Conservation (phyloP, 35 echinoderm and acorn worm genomes). For the Apostichopus japonicus region DNA sequence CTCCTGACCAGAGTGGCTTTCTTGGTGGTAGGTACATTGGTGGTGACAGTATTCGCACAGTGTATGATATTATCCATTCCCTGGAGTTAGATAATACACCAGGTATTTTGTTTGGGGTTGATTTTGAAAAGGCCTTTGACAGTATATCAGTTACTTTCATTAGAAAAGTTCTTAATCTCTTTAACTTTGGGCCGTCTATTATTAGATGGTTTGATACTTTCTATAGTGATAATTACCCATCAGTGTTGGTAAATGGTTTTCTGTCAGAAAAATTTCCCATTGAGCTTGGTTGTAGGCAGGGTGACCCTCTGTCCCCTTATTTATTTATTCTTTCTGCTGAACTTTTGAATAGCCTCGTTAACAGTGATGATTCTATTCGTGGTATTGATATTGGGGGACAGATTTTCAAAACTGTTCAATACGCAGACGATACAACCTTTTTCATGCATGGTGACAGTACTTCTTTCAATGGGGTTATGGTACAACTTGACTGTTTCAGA, state of each 20-base stretch:
- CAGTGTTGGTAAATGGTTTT: neutral
- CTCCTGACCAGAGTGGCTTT: neutral
- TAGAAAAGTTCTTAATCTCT: neutral
- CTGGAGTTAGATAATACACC: neutral
- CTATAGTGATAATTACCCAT: neutral
- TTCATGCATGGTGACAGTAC: neutral
- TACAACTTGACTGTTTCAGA: neutral
- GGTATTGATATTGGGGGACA: neutral
- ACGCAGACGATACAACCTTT: constrained; percentile 22
- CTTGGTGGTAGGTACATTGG: neutral
- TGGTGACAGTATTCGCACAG: neutral
- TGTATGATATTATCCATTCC: constrained; percentile 17
- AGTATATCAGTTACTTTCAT: constrained; percentile 9
- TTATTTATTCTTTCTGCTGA: neutral
- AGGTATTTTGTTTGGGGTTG: neutral
- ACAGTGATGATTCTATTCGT: neutral
- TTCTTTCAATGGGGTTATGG: neutral
- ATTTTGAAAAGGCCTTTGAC: constrained; percentile 11
- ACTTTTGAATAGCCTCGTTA: neutral
- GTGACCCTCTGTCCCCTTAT: constrained; percentile 1
- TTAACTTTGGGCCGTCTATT: constrained; percentile 6
- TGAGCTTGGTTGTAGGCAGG: constrained; percentile 1
- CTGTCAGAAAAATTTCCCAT: neutral
- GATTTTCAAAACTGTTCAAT: neutral
- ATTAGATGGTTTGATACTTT: constrained; percentile 19